Conservation (phyloP, 2,888 invertebrate species). For the Luperina testacea region DNA sequence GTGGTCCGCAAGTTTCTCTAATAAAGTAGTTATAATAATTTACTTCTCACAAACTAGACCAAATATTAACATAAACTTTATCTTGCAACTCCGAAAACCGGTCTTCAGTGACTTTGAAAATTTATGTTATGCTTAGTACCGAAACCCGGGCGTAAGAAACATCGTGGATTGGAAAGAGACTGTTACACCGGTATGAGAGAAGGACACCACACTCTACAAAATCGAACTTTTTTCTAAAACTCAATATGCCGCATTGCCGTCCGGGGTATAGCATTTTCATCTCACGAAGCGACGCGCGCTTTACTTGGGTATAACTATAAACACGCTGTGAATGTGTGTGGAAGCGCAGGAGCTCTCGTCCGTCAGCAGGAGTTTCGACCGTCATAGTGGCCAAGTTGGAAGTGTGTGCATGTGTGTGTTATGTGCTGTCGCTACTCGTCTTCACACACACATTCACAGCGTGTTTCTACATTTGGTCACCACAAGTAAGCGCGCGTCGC, state of each 20-base stretch:
- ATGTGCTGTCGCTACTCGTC: too few species aligned
- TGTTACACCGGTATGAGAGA: not conserved
- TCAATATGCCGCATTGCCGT: not conserved
- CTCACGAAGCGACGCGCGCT: not conserved
- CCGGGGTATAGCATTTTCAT: not conserved
- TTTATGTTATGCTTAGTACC: slow-evolving; percentile 51
- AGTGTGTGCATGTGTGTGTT: not conserved
- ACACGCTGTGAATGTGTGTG: too few species aligned
- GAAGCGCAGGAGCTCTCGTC: not conserved
- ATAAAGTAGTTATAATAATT: slow-evolving; percentile 36
- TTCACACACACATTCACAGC: not conserved
- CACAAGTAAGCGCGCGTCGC: not conserved
- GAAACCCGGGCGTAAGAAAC: not conserved
- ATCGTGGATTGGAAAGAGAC: not conserved
- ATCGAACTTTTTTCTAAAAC: not conserved
- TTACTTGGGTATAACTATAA: not conserved
- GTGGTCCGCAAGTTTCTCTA: not conserved
- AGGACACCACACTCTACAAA: not conserved
- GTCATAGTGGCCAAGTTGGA: not conserved
- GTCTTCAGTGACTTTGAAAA: slow-evolving; percentile 54
- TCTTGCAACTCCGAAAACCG: slow-evolving; percentile 30
- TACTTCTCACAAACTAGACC: slow-evolving; percentile 34
- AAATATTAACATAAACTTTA: slow-evolving; percentile 40
- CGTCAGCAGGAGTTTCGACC: too few species aligned
- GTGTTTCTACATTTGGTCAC: not conserved